Percentiles rank a stretch among this genome's conserved stretches.
phyloP scores from a whole-genome alignment of 2,113 vertebrate genomes.

The Xiphias gladius region DNA sequence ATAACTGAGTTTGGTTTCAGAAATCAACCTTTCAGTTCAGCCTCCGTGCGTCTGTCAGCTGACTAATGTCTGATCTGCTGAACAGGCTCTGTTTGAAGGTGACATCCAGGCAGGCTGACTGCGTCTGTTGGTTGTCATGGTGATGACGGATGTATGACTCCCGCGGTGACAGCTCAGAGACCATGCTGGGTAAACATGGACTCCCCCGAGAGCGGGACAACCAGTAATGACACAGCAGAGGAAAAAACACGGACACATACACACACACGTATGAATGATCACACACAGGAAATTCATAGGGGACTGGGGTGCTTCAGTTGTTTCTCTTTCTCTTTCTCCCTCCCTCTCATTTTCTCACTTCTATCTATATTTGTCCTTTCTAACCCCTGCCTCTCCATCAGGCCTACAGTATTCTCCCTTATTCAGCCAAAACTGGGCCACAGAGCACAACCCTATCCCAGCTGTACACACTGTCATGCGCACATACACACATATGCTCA shows the following conservation, averaged over 20 bases:
- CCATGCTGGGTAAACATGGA: conserved; percentile 81
- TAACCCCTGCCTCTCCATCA: conserved; percentile 55
- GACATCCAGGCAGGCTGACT: background rate
- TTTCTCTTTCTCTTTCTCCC: conserved; percentile 30
- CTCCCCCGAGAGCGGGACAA: conserved; percentile 73
- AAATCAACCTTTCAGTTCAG: background rate
- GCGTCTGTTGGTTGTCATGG: conserved; percentile 58
- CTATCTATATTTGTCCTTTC: conserved; percentile 66
- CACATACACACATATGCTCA: conserved; percentile 24
- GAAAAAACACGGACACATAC: conserved; percentile 50
- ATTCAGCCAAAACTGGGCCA: conserved; percentile 79
- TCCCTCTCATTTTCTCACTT: conserved; percentile 48
- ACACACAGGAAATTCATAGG: conserved; percentile 26
- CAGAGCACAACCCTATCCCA: conserved; percentile 66
- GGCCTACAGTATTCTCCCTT: conserved; percentile 57
- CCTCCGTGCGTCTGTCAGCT: conserved; percentile 3
- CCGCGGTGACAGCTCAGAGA: conserved; percentile 64
- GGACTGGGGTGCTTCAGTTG: conserved; percentile 37
- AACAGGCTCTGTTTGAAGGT: too few relatives aligned
- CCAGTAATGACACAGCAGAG: conserved; percentile 81
- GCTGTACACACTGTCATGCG: conserved; percentile 14
- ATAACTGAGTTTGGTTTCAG: background rate
- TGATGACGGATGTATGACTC: conserved; percentile 54
- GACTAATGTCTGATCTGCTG: background rate
- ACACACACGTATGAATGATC: conserved; percentile 11